Evolutionary conservation across 1,140 invertebrate genomes (phyloP).

Genomic region (Reticulitermes speratus): DNA sequence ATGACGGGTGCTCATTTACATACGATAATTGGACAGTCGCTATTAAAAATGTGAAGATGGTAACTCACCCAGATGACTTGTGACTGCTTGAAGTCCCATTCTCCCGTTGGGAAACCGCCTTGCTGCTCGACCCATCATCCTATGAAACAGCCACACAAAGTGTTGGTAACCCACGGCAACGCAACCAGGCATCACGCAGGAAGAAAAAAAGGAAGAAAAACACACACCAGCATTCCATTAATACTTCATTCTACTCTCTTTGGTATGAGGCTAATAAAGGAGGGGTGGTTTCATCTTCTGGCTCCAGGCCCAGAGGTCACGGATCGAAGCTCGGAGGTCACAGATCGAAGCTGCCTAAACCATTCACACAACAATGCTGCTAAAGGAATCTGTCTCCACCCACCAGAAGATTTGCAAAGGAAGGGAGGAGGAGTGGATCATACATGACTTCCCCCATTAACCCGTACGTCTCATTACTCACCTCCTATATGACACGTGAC

Average conservation of each 20-base stretch:
- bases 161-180: constrained; percentile 57
- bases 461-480: constrained; percentile 19
- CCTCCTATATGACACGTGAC: constrained; percentile 20
- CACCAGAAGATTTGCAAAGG: background rate
- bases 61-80: constrained; percentile 54
- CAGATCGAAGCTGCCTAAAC: constrained; percentile 24
- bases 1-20: constrained; percentile 11
- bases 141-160: constrained; percentile 59
- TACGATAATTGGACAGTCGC: background rate
- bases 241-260: constrained; percentile 24
- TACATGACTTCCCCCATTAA: background rate
- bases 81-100: constrained; percentile 54
- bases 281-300: constrained; percentile 20
- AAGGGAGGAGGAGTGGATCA: background rate
- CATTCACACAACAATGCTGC: constrained; percentile 8
- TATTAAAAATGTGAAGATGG: background rate
- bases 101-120: constrained; percentile 52
- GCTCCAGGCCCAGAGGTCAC: constrained; percentile 16
- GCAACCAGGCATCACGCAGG: constrained; percentile 56
- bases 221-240: constrained; percentile 33
- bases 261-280: constrained; percentile 16
- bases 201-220: constrained; percentile 48
- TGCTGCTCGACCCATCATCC: constrained; percentile 57
- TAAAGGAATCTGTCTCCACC: constrained; percentile 10
- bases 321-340: constrained; percentile 3